Evolutionary conservation across 2,888 invertebrate genomes (phyloP).

Genomic region (Deroplatys truncata): DNA sequence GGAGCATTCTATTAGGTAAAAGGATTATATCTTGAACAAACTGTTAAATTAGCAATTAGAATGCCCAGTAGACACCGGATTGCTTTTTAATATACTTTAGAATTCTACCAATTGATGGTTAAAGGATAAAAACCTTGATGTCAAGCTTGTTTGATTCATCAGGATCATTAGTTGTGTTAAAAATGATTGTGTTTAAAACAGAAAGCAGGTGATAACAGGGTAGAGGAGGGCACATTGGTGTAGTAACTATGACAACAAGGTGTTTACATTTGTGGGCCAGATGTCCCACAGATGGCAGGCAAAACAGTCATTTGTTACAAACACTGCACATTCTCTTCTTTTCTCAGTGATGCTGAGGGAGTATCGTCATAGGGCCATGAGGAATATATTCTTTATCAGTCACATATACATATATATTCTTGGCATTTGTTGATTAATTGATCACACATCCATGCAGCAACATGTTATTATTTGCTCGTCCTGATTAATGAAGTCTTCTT

Average conservation of each 20-base stretch:
- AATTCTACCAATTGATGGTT: not conserved
- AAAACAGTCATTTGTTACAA: not conserved
- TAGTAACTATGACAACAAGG: not conserved
- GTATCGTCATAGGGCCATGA: not conserved
- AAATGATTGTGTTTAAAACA: not conserved
- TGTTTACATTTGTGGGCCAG: not conserved
- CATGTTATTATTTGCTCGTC: not conserved
- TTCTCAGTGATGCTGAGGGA: not conserved
- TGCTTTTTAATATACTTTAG: not conserved
- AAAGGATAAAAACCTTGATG: not conserved
- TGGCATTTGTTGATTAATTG: not conserved
- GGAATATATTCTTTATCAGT: not conserved
- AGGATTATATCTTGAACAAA: not conserved
- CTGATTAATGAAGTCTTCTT: not conserved
- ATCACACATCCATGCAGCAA: not conserved
- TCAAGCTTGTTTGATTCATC: too few relatives aligned
- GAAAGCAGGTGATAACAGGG: not conserved
- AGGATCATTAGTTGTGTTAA: not conserved
- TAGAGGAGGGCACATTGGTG: slow-evolving; percentile 4
- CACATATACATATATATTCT: not conserved
- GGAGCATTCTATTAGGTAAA: not conserved
- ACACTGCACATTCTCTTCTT: not conserved
- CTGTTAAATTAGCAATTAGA: not conserved
- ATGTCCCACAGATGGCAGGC: not conserved
- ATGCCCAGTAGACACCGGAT: not conserved